Percentiles rank a stretch among this genome's conserved stretches.
Conservation (phyloP, 1,140 invertebrate genomes). For the Cataglyphis hispanica region DNA sequence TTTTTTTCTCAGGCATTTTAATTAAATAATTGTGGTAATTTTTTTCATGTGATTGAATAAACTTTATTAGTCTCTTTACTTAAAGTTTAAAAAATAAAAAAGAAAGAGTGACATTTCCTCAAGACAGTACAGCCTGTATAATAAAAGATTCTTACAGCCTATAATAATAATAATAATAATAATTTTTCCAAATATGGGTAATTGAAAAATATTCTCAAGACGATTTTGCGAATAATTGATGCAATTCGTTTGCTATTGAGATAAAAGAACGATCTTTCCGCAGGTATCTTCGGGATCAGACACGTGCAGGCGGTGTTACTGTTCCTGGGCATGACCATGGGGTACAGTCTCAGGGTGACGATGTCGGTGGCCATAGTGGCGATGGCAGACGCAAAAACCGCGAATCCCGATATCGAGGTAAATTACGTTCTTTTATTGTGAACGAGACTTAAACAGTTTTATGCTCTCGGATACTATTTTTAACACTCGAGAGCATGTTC, state of each 20-base stretch:
- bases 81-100: no score
- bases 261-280: neutral
- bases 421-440: neutral
- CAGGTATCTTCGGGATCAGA: slow-evolving; percentile 87
- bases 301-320: slow-evolving; percentile 89
- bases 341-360: slow-evolving; percentile 89
- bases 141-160: neutral
- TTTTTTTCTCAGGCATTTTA: no score
- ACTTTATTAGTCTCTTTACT: no score
- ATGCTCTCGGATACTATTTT: neutral
- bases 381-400: slow-evolving; percentile 84
- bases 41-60: no score
- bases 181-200: neutral
- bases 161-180: slow-evolving; percentile 7
- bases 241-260: neutral
- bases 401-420: slow-evolving; percentile 73
- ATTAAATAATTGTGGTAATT: no score
- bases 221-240: neutral
- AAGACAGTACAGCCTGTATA: no score
- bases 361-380: slow-evolving; percentile 91
- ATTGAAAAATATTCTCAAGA: neutral
- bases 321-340: slow-evolving; percentile 89
- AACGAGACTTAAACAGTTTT: neutral
- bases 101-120: no score
- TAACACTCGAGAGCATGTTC: slow-evolving; percentile 21